Evolutionary conservation across 2,113 vertebrate species (phyloP), one percentile per base, ranked within the genome.

Genomic region (Neotoma lepida): DNA sequence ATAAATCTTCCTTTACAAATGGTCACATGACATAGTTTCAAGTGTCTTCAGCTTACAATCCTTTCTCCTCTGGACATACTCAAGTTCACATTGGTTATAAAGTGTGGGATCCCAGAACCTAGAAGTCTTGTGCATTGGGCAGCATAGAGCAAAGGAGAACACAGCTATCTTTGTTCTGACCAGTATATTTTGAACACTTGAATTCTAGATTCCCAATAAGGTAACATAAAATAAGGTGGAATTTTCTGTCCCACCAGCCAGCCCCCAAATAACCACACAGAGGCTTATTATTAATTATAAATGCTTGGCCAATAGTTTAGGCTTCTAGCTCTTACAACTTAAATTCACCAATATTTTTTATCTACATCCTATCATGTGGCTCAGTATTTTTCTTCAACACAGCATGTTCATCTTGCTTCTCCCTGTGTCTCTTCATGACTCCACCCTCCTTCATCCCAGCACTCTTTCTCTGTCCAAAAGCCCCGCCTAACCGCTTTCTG

Each of bases 201-300:
- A 82, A n/a, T 86, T 89, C 61, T 89, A 87, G 61, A 61, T 68
- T 96, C 93, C 76, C 91, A 95, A 68, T 93, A 77, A 77, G 24
- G 30, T 18, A 73, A 39, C 56, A 56, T 22, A n/a, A n/a, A n/a
- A n/a, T n/a, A n/a, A 68, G 35, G 66, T 8, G 2, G 33, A 68
- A 68, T 68, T 68, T 35, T 68, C 66, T 68, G 15, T 68, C 66
- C 66, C 15, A 1, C 66, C 15, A n/a, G 33, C 33, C 33, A n/a
- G 64, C 64, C 17, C 33, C 33, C 33, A 68, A 68, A 68, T 15
- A 68, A 68, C 30, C 64, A 68, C 64, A 68, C 33, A 68, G 33
- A 68, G 33, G 35, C 14, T 68, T 68, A 35, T 68, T 68, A 68
- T 68, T 35, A 15, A 35, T 68, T 68, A n/a, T 68, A 68, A 68